Evolutionary conservation across 2,888 invertebrate genomes (phyloP).

Genomic region (Entomobrya proxima): DNA sequence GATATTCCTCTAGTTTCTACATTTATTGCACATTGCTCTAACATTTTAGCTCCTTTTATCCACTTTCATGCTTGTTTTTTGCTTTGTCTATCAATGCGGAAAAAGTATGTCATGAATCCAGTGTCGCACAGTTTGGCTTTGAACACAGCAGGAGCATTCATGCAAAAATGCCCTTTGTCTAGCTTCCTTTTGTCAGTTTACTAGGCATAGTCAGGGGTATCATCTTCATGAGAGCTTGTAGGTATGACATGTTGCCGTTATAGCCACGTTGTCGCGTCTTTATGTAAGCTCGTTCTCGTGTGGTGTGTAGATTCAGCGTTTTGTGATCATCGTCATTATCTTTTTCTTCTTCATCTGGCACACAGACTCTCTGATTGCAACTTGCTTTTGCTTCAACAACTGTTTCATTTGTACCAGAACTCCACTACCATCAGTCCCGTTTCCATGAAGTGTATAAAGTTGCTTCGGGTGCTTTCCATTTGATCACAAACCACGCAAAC

Average conservation of each 20-base stretch:
- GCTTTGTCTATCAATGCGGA: too few relatives aligned
- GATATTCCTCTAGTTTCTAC: too few relatives aligned
- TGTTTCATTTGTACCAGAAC: not conserved
- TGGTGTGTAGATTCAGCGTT: too few relatives aligned
- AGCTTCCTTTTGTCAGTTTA: too few relatives aligned
- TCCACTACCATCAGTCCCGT: not conserved
- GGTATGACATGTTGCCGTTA: too few relatives aligned
- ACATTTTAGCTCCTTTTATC: too few relatives aligned
- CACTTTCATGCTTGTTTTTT: too few relatives aligned
- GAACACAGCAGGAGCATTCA: not conserved
- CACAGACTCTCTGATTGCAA: constrained; percentile 28
- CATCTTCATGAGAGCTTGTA: not conserved
- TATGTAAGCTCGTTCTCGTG: too few relatives aligned
- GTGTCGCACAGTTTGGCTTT: too few relatives aligned
- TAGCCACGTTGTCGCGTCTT: too few relatives aligned
- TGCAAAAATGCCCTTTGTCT: not conserved
- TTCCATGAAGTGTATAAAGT: constrained; percentile 1
- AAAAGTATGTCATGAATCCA: too few relatives aligned
- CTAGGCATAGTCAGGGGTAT: not conserved
- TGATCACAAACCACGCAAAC: not conserved
- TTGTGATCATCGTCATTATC: not conserved
- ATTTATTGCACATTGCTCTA: too few relatives aligned
- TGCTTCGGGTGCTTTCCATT: constrained; percentile 29
- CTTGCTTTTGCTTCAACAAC: not conserved
- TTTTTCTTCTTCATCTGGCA: not conserved